A percentile compares a stretch with the other conserved stretches of the same genome.
Evolutionary conservation across 1,140 invertebrate species (phyloP).

Genomic region (Drosophila teissieri): DNA sequence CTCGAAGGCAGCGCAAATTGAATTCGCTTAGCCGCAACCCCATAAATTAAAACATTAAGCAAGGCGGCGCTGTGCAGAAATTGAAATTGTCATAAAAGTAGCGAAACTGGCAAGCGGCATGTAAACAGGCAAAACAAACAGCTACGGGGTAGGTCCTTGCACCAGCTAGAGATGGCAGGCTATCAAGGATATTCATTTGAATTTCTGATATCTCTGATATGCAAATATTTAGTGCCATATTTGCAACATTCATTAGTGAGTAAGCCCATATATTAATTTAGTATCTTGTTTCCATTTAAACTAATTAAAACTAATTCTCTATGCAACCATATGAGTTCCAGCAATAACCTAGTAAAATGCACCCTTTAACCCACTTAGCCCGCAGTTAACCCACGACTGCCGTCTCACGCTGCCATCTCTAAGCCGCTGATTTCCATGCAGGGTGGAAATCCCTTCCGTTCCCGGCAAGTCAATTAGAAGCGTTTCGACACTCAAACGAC

Average conservation of each 20-base stretch:
- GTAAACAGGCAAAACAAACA: constrained; percentile 78
- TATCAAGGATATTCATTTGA: neutral
- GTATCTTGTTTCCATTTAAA: no score
- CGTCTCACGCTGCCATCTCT: constrained; percentile 21
- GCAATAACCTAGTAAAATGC: no score
- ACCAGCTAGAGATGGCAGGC: constrained; percentile 32
- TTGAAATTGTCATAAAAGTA: constrained; percentile 70
- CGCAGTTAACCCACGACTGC: neutral
- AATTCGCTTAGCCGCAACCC: constrained; percentile 80
- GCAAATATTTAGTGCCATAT: no score
- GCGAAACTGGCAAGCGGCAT: constrained; percentile 72
- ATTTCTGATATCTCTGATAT: neutral
- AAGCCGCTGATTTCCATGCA: neutral
- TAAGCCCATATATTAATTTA: no score
- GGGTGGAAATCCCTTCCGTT: constrained; percentile 37
- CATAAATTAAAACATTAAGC: constrained; percentile 77
- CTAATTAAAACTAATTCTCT: no score
- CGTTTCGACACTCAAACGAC: constrained; percentile 53
- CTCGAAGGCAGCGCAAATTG: constrained; percentile 66
- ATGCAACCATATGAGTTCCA: no score
- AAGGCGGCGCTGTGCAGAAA: constrained; percentile 50
- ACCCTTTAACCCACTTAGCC: neutral
- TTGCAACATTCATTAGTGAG: no score
- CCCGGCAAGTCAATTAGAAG: constrained; percentile 57
- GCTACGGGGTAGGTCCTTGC: constrained; percentile 25